Evolutionary conservation across 2,113 vertebrate genomes (phyloP).

Genomic region (Microcebus jonahi): DNA sequence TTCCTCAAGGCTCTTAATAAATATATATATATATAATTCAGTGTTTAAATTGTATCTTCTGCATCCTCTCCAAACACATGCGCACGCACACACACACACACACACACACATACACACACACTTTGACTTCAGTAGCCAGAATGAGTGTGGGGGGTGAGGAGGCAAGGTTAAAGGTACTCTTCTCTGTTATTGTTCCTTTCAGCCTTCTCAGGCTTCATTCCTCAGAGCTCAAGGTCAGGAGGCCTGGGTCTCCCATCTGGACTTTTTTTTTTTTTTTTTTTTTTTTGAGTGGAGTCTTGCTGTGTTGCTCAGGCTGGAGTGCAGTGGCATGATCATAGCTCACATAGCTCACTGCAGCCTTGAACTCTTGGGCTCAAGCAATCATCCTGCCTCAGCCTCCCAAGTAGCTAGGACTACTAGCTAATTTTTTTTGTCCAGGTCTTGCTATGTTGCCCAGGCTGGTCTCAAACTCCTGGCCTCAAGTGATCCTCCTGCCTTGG

Average conservation of each 20-base stretch:
- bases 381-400: no score
- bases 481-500: no score
- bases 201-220: background rate
- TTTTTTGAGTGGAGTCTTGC: no score
- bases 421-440: no score
- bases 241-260: background rate
- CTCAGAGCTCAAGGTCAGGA: constrained; percentile 33
- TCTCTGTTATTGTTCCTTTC: background rate
- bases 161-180: background rate
- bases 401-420: background rate
- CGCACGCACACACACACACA: background rate
- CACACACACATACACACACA: background rate
- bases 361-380: no score
- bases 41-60: constrained; percentile 36
- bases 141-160: background rate
- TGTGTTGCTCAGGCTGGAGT: no score
- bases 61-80: background rate
- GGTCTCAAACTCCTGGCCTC: no score
- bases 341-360: no score
- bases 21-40: constrained; percentile 25
- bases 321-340: no score
- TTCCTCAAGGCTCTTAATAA: constrained; percentile 15
- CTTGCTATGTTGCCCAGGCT: no score
- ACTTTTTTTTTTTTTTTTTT: background rate
- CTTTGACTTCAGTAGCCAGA: background rate